phyloP scores from a whole-genome alignment of 2,888 invertebrate genomes.

The Bugulina stolonifera region DNA sequence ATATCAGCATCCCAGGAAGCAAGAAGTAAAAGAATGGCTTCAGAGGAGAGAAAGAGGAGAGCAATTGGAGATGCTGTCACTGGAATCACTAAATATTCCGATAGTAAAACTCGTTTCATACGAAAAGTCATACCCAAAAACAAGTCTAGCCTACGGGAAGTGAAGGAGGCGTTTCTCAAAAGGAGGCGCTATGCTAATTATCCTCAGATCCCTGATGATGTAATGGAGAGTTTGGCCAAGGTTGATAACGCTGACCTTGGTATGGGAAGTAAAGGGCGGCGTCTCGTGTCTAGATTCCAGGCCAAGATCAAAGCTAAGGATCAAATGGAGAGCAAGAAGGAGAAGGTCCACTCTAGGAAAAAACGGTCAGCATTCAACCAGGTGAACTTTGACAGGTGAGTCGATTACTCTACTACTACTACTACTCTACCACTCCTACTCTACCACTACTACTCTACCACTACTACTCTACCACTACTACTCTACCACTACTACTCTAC shows the following conservation, averaged over 20 bases:
- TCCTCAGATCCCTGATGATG: background rate
- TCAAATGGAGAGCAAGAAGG: background rate
- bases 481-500: too few relatives aligned
- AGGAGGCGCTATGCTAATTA: background rate
- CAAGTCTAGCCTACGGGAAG: background rate
- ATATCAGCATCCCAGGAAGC: too few relatives aligned
- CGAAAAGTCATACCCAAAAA: conserved; percentile 14
- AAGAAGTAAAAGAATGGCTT: background rate
- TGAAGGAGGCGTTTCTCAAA: background rate
- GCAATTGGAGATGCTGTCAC: background rate
- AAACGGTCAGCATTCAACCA: conserved; percentile 8
- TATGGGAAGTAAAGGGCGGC: background rate
- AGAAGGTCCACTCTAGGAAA: conserved; percentile 1
- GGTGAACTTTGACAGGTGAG: conserved; percentile 12
- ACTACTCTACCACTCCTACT: too few relatives aligned
- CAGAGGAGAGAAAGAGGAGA: background rate
- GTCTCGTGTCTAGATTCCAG: background rate
- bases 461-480: too few relatives aligned
- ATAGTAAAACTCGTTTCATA: background rate
- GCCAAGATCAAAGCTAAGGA: background rate
- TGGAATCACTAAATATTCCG: conserved; percentile 14
- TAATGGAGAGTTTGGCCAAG: background rate
- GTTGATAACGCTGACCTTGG: conserved; percentile 15
- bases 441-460: too few relatives aligned
- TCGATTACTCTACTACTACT: too few relatives aligned